Evolutionary conservation across 2,888 invertebrate species (phyloP), one percentile per base, ranked within the genome.

Genomic region (Zelleria hepariella): DNA sequence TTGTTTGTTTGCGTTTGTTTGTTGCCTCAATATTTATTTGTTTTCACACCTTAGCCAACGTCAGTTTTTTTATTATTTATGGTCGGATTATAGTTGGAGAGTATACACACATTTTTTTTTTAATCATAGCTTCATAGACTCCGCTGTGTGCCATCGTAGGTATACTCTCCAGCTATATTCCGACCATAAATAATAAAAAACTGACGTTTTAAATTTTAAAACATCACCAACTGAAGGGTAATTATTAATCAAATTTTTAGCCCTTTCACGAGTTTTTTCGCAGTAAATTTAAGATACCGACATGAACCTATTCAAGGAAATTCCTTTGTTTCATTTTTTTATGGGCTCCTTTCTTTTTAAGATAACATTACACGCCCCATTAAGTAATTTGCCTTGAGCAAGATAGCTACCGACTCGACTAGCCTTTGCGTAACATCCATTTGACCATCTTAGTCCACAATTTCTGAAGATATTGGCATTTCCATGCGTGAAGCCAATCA

Each of bases 251-350:
- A 81, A 80, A 73, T 76, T 51, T 49, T 51, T 51, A 51, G 51
- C 51, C 51, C 20, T 51, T 51, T 23, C 23, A 10, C 15, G 32
- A 42, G 32, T 42, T 42, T 42, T 42, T 1, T 42, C 1, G 15
- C 15, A 42, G 32, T 15, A 2, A 15, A 15, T 42, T 42, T 77
- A 74, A 73, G 68, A 68, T 67, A 66, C 66, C n/a, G n/a, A n/a
- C n/a, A n/a, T n/a, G n/a, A n/a, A n/a, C n/a, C n/a, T n/a, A n/a
- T n/a, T 73, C 73, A 74, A 76, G 70, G 68, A 72, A 75, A 65
- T 62, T 78, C 82, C 82, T 83, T 83, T 86, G 80, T 87, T 86
- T 86, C 86, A 86, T 87, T 86, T 83, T 86, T 87, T 86, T 87
- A 86, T 86, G 10, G 20, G 8, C 18, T 6, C 49, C 1, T 21